Conservation (phyloP, 2,888 invertebrate genomes). For the Ceramica pisi region DNA sequence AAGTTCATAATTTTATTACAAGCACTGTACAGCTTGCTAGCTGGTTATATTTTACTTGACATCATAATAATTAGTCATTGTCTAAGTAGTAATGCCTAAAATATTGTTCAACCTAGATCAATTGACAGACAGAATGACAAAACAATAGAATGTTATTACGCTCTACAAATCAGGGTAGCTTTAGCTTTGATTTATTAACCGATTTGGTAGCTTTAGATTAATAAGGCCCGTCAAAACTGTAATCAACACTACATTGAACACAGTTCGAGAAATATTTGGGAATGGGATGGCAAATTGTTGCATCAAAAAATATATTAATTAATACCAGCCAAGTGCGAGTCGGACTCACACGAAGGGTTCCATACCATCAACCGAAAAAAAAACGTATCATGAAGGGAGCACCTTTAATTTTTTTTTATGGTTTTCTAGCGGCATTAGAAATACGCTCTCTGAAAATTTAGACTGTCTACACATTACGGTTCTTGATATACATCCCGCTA, state of each 20-base stretch:
- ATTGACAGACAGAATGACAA: constrained; percentile 37
- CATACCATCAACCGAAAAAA: too few species aligned
- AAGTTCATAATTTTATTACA: not conserved
- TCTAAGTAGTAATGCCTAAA: constrained; percentile 12
- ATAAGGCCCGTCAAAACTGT: not conserved
- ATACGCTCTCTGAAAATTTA: too few species aligned
- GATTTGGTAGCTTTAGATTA: not conserved
- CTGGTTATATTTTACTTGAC: not conserved
- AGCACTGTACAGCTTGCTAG: not conserved
- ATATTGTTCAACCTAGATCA: constrained; percentile 21
- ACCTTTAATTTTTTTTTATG: too few species aligned
- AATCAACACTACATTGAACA: not conserved
- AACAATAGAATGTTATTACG: constrained; percentile 20
- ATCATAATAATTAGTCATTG: constrained; percentile 34
- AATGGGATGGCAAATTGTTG: too few species aligned
- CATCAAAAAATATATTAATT: too few species aligned
- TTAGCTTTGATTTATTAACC: not conserved
- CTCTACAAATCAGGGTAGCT: constrained; percentile 11
- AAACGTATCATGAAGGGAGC: too few species aligned
- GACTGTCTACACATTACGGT: too few species aligned
- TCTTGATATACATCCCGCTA: too few species aligned
- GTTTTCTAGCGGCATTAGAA: too few species aligned
- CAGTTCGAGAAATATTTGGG: too few species aligned
- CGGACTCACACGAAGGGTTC: too few species aligned
- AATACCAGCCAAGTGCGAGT: too few species aligned